A percentile compares a stretch with the other conserved stretches of the same genome.
Conservation (phyloP, 2,797 vertebrate genomes). For the Synanceia verrucosa region DNA sequence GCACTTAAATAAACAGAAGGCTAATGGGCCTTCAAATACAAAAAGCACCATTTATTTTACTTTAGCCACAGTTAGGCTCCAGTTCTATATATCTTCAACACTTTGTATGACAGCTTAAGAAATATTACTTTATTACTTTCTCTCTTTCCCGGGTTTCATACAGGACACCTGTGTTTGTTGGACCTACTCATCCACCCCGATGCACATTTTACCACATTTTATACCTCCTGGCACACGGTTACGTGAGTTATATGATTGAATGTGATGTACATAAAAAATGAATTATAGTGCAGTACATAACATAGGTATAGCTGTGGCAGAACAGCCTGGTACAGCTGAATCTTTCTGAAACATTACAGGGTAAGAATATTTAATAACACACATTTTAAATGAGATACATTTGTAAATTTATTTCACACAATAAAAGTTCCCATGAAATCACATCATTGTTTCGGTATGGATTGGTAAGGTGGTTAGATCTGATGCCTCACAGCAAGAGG, state of each 20-base stretch:
- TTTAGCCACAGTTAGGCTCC: not conserved
- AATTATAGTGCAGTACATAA: not conserved
- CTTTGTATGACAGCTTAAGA: not conserved
- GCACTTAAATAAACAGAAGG: not conserved
- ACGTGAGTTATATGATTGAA: too few species aligned
- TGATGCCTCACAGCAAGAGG: too few species aligned
- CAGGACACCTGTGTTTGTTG: not conserved
- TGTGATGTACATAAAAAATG: too few species aligned
- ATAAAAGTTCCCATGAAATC: not conserved
- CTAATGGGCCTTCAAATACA: not conserved
- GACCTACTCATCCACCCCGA: not conserved
- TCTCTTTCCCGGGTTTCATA: too few species aligned
- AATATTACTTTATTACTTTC: not conserved
- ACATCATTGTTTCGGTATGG: too few species aligned
- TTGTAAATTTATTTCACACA: not conserved
- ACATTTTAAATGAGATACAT: too few species aligned
- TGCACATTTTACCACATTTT: not conserved
- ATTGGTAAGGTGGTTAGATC: too few species aligned
- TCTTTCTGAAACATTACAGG: not conserved
- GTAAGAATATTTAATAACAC: not conserved
- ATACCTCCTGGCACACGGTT: not conserved
- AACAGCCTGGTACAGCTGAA: not conserved
- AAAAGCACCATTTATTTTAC: not conserved
- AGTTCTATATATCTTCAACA: not conserved
- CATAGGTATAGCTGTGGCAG: not conserved